Conservation (phyloP, 2,797 vertebrate species). For the Lophius americanus region DNA sequence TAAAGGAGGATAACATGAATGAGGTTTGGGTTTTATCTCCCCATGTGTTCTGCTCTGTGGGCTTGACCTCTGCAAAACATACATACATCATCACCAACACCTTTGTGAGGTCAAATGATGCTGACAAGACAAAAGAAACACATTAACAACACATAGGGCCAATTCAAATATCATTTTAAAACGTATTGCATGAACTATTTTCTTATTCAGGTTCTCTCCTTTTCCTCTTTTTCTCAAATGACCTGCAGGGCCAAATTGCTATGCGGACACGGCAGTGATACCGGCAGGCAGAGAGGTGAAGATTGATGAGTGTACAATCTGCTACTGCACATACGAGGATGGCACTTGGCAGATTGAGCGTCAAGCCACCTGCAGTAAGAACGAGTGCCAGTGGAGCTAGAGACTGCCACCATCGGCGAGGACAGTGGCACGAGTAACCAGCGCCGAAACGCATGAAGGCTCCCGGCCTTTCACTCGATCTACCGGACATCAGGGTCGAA, state of each 20-base stretch:
- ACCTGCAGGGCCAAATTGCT: slow-evolving; percentile 94
- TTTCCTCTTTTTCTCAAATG: slow-evolving; percentile 21
- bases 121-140: slow-evolving; percentile 16
- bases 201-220: background rate
- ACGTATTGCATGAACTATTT: slow-evolving; percentile 3
- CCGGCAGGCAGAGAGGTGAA: slow-evolving; percentile 97
- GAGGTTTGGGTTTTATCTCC: no score
- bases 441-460: slow-evolving; percentile 50
- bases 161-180: slow-evolving; percentile 34
- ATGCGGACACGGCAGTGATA: slow-evolving; percentile 94
- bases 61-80: no score
- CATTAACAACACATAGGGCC: slow-evolving; percentile 12
- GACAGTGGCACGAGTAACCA: slow-evolving; percentile 45
- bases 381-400: slow-evolving; percentile 95
- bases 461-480: slow-evolving; percentile 66
- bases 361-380: slow-evolving; percentile 96
- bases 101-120: slow-evolving; percentile 13
- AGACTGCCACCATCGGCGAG: slow-evolving; percentile 38
- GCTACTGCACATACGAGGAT: slow-evolving; percentile 98
- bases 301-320: slow-evolving; percentile 97
- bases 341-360: slow-evolving; percentile 97
- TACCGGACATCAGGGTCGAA: slow-evolving; percentile 67
- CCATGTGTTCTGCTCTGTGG: no score
- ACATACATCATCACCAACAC: background rate
- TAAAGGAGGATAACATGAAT: no score